phyloP scores from a whole-genome alignment of 2,113 vertebrate species.

The Tupaia tana region DNA sequence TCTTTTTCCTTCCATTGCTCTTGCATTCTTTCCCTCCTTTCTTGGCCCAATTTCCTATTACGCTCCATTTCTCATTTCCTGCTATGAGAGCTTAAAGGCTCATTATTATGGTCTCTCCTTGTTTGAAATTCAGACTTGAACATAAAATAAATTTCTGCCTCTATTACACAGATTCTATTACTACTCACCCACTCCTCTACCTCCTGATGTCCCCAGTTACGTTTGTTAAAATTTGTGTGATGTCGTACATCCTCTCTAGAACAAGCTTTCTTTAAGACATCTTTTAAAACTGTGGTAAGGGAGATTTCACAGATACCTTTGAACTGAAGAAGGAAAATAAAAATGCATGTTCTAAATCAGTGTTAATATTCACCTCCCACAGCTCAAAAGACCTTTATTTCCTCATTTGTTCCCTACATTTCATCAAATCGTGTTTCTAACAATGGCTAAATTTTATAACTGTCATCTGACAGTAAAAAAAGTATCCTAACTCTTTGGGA shows the following conservation, averaged over 20 bases:
- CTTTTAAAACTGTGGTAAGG: background rate
- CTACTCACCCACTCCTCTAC: background rate
- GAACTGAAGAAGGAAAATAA: background rate
- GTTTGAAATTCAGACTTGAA: background rate
- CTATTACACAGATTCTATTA: background rate
- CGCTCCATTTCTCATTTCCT: background rate
- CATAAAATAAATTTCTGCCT: background rate
- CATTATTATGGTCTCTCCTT: background rate
- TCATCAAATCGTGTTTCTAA: background rate
- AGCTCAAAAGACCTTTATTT: background rate
- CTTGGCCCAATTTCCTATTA: background rate
- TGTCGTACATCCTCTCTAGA: rapidly evolving
- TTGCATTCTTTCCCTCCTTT: background rate
- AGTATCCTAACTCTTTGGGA: background rate
- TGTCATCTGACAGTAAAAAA: conserved; percentile 27
- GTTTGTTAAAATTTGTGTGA: background rate
- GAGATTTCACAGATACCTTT: background rate
- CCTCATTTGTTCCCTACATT: background rate
- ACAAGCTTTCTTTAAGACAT: background rate
- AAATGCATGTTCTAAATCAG: background rate
- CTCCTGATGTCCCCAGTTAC: background rate
- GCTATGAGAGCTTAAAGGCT: background rate
- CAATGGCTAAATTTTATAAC: background rate
- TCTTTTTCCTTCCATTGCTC: background rate
- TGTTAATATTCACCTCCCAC: background rate